A percentile compares a stretch with the other conserved stretches of the same genome.
These are phyloP conservation scores for Pungitius pungitius DNA, from an alignment of 2,113 vertebrate genomes.

Conservation along the genomic window DNA sequence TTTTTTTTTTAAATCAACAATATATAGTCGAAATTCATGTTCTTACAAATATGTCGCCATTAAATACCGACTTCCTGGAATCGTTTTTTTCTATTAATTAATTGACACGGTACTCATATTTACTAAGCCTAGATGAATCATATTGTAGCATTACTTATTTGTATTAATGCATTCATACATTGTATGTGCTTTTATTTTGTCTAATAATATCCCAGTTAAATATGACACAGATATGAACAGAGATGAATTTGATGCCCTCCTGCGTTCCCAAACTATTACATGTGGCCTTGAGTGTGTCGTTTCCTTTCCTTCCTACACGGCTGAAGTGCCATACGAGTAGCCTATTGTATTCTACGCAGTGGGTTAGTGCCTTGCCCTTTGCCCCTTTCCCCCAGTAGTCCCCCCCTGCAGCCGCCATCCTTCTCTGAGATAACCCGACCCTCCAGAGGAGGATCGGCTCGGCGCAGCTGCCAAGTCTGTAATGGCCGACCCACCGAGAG, in stretches of 20 bases:
- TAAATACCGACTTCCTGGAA: conserved; percentile 9
- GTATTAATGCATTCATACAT: conserved; percentile 4
- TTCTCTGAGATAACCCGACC: conserved; percentile 70
- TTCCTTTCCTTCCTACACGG: conserved; percentile 9
- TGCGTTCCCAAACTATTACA: conserved; percentile 17
- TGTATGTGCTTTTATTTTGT: not conserved
- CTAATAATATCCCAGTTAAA: conserved; percentile 5
- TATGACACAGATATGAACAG: conserved; percentile 9
- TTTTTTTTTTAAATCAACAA: conserved; percentile 16
- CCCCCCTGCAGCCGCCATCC: conserved; percentile 68
- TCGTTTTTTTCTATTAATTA: not conserved
- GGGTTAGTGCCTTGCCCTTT: conserved; percentile 69
- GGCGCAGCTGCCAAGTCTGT: conserved; percentile 71
- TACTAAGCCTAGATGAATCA: not conserved
- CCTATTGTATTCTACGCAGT: conserved; percentile 51
- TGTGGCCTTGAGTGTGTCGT: conserved; percentile 28
- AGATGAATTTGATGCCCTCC: not conserved
- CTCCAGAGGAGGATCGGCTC: conserved; percentile 63
- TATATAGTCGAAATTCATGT: conserved; percentile 13
- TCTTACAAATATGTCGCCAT: conserved; percentile 4
- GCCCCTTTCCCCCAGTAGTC: conserved; percentile 58
- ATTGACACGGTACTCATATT: too few species aligned
- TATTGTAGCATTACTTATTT: not conserved
- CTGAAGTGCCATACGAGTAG: conserved; percentile 37
- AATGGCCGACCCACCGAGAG: conserved; percentile 67